Percentiles rank a stretch among this genome's conserved stretches.
Evolutionary conservation across 2,888 invertebrate species (phyloP).

Genomic region (Lepidocyrtinus sp.): DNA sequence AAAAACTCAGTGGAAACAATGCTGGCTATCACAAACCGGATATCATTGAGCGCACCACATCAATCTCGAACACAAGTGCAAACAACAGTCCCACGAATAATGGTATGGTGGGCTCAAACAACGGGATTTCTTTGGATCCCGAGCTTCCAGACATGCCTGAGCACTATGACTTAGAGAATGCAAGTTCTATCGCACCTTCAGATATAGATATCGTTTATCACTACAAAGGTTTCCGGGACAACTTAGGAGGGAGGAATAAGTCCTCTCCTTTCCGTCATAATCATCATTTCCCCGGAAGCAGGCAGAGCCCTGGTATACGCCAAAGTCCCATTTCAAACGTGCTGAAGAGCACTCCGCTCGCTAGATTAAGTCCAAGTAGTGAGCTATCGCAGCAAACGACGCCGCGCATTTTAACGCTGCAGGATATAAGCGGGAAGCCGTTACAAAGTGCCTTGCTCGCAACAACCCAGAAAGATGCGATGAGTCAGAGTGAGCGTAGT

Average conservation of each 20-base stretch:
- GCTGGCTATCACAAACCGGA: constrained; percentile 88
- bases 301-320: constrained; percentile 67
- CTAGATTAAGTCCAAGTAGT: constrained; percentile 91
- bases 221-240: constrained; percentile 92
- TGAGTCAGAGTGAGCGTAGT: constrained; percentile 92
- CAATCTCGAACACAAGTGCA: constrained; percentile 84
- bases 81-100: constrained; percentile 74
- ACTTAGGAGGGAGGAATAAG: constrained; percentile 70
- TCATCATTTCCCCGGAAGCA: constrained; percentile 66
- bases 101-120: constrained; percentile 52
- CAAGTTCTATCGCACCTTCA: constrained; percentile 96
- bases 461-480: constrained; percentile 88
- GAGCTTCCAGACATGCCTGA: constrained; percentile 87
- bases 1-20: constrained; percentile 63
- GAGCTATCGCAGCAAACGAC: constrained; percentile 90
- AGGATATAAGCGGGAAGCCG: constrained; percentile 94
- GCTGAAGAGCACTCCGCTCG: constrained; percentile 90
- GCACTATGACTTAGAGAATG: constrained; percentile 97
- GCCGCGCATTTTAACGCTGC: constrained; percentile 92
- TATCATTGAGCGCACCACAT: constrained; percentile 83
- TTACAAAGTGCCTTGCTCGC: constrained; percentile 88
- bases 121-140: constrained; percentile 74
- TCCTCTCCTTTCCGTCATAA: constrained; percentile 70
- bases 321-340: constrained; percentile 72
- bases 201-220: constrained; percentile 98